Conservation (phyloP, 2,888 invertebrate genomes). For the Pogonocherus hispidulus region DNA sequence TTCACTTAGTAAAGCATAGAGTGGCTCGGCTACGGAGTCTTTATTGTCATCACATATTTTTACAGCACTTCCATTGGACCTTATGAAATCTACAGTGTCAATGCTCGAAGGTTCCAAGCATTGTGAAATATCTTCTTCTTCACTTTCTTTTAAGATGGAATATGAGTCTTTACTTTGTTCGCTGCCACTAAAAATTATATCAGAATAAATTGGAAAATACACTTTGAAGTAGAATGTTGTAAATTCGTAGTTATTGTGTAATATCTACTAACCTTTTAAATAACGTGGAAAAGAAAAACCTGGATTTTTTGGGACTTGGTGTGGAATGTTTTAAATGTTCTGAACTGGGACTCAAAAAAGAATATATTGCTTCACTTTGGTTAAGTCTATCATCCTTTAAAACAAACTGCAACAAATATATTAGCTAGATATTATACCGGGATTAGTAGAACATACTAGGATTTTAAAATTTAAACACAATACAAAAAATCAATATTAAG, state of each 20-base stretch:
- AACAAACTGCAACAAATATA: constrained; percentile 76
- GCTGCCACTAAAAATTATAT: constrained; percentile 55
- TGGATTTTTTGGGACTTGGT: constrained; percentile 86
- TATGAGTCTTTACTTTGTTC: constrained; percentile 56
- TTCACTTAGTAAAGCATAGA: constrained; percentile 90
- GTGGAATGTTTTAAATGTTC: constrained; percentile 86
- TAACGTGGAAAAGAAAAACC: constrained; percentile 88
- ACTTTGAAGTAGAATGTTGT: too few species aligned
- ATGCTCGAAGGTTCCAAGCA: constrained; percentile 77
- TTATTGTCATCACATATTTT: constrained; percentile 75
- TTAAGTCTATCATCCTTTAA: constrained; percentile 89
- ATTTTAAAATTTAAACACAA: too few species aligned
- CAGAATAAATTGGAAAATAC: too few species aligned
- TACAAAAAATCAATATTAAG: too few species aligned
- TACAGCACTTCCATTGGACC: constrained; percentile 64
- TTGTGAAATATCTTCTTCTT: constrained; percentile 86
- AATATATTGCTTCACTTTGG: constrained; percentile 90
- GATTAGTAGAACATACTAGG: too few species aligned
- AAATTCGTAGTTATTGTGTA: background rate
- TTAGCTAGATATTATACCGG: too few species aligned
- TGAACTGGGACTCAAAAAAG: constrained; percentile 92
- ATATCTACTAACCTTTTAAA: constrained; percentile 79
- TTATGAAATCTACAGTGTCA: constrained; percentile 66
- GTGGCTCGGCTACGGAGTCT: constrained; percentile 91
- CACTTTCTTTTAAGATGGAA: constrained; percentile 74